phyloP scores from a whole-genome alignment of 2,888 invertebrate species.

The Melanargia galathea region DNA sequence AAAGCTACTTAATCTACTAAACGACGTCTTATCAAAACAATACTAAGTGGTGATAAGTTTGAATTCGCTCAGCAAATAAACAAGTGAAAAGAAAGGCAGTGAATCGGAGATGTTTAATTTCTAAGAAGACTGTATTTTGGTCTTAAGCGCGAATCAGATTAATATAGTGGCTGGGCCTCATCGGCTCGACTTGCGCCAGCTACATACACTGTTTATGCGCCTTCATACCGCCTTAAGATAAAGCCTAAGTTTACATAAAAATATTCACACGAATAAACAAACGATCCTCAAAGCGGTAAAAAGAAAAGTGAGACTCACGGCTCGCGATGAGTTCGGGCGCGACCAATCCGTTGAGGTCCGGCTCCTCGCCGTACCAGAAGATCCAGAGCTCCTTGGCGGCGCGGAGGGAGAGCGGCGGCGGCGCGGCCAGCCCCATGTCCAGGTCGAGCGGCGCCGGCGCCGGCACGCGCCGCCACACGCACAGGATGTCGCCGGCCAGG shows the following conservation, averaged over 20 bases:
- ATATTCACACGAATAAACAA: neutral
- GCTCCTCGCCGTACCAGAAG: conserved; percentile 99
- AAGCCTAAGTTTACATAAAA: neutral
- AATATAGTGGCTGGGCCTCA: neutral
- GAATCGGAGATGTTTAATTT: neutral
- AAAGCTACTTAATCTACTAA: neutral
- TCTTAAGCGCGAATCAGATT: neutral
- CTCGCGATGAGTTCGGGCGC: conserved; percentile 91
- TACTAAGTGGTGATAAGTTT: neutral
- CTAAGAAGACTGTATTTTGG: neutral
- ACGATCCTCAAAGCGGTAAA: neutral
- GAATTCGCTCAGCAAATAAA: conserved; percentile 1
- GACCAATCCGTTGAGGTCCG: conserved; percentile 92
- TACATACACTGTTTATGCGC: neutral
- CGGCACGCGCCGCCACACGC: conserved; percentile 97
- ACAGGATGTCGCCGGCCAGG: conserved; percentile 96
- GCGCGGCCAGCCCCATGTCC: conserved; percentile 80
- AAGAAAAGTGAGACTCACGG: conserved; percentile 85
- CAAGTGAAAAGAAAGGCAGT: neutral
- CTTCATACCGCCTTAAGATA: neutral
- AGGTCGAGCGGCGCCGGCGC: conserved; percentile 76
- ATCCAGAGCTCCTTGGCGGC: conserved; percentile 99
- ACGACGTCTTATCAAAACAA: neutral
- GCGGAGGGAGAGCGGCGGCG: conserved; percentile 90
- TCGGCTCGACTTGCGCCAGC: neutral